Conservation (phyloP, 2,888 invertebrate genomes). For the Papilio gigon region DNA sequence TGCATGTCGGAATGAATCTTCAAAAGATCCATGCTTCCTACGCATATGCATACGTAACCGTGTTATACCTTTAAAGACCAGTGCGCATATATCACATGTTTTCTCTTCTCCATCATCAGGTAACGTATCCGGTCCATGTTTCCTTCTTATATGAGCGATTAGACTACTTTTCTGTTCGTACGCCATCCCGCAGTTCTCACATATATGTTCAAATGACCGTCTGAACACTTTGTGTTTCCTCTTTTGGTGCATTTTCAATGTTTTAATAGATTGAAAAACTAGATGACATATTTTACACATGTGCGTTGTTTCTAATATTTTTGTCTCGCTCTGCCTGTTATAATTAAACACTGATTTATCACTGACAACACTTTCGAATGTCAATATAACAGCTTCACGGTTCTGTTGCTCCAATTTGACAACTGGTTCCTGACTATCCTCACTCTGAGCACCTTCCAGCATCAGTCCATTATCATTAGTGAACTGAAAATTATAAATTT, state of each 20-base stretch:
- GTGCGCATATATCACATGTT: constrained; percentile 71
- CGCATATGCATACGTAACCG: constrained; percentile 75
- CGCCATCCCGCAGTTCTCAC: constrained; percentile 71
- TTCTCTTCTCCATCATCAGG: constrained; percentile 64
- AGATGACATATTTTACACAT: constrained; percentile 74
- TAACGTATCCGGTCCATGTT: constrained; percentile 64
- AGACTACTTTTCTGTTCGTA: constrained; percentile 74
- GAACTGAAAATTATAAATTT: constrained; percentile 57
- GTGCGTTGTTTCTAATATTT: constrained; percentile 46
- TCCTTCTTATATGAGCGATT: constrained; percentile 69
- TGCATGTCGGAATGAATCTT: constrained; percentile 67
- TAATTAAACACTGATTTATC: constrained; percentile 52
- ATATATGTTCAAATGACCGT: constrained; percentile 64
- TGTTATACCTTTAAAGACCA: constrained; percentile 71
- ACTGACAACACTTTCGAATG: constrained; percentile 68
- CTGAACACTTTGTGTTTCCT: constrained; percentile 68
- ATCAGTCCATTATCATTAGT: constrained; percentile 58
- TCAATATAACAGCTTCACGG: constrained; percentile 65
- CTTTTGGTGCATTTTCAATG: constrained; percentile 69
- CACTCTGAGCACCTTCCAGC: constrained; percentile 57
- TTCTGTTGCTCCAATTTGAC: constrained; percentile 66
- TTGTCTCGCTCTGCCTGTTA: constrained; percentile 40
- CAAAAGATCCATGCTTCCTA: constrained; percentile 69
- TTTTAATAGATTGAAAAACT: constrained; percentile 68
- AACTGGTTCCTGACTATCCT: constrained; percentile 63